Base-by-base conservation (phyloP, 2,888 invertebrate species). In the Ctenicera cuprea region DNA sequence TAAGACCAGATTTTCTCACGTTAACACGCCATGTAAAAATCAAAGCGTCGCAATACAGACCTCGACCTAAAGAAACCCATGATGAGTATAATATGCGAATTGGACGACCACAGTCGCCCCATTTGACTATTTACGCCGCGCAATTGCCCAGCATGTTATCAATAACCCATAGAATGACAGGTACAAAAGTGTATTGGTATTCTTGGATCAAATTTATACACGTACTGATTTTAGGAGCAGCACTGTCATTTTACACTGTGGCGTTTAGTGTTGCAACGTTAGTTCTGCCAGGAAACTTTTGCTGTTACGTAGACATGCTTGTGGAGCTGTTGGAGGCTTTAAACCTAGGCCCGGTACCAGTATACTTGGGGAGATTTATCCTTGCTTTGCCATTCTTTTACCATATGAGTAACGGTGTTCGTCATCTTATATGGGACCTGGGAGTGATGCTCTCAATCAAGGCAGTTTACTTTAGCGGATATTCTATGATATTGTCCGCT, bases 371-470 rank as follows among this genome's bases (percentile, higher is more conserved):
- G 0, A 98, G 97, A 86, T 91, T 92, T 73, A 76, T 92, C 11
- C 83, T 97, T 20, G 95, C 95, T 3, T 92, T 94, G 81, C 97
- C 97, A 0, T 89, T 95, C 7, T 91, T 93, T 7, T 98, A 93
- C 85, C 98, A 98, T 85, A 91, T 93, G 67, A 91, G 91, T 74
- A 97, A 97, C 85, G 98, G 98, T 75, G 88, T 97, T 71, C 91
- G 98, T 74, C 98, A 98, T 90, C 89, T 98, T 87, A 90, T 94
- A 63, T 96, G 95, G 95, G 95, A 96, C 81, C 88, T 92, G 0
- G 94, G 94, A 26, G 90, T 90, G 82, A 93, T 92, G 76, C 88
- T 95, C 52, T 89, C 92, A 5, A 91, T 95, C 70, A 93, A 92
- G 83, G 92, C 94, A 85, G 94, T 96, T 0, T 94, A 95, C 81